Percentiles rank a stretch among this genome's conserved stretches.
Evolutionary conservation across 2,113 vertebrate genomes (phyloP).

Genomic region (Ibidorhyncha struthersii): DNA sequence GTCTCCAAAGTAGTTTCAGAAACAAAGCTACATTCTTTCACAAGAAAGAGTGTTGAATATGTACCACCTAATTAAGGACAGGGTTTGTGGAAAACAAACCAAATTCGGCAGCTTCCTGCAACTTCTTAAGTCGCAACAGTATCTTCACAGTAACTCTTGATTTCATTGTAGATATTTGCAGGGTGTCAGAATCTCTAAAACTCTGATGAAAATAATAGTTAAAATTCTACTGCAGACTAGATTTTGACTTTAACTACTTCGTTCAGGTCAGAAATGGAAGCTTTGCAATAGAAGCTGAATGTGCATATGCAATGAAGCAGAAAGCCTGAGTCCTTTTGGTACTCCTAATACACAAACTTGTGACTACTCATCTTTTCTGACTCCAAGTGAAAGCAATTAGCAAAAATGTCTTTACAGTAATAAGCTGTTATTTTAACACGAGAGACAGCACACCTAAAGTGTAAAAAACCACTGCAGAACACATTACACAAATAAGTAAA

Average conservation of each 20-base stretch:
- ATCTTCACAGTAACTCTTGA: neutral
- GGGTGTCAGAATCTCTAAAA: neutral
- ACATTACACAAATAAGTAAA: conserved; percentile 41
- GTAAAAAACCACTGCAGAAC: neutral
- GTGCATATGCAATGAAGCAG: neutral
- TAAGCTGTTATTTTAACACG: conserved; percentile 19
- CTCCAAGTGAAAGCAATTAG: neutral
- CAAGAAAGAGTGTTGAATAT: neutral
- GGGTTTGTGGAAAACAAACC: neutral
- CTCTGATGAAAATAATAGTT: neutral
- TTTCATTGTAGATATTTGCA: neutral
- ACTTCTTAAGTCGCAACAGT: neutral
- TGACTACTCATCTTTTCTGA: neutral
- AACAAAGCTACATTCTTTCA: neutral
- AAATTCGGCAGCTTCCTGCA: neutral
- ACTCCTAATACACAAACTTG: neutral
- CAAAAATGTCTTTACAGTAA: neutral
- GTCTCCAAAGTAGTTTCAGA: neutral
- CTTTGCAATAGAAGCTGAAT: neutral
- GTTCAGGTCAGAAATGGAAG: neutral
- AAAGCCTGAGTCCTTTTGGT: neutral
- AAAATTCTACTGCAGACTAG: neutral
- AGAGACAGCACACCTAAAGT: neutral
- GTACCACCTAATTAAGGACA: neutral
- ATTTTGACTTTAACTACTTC: neutral